Percentiles rank a stretch among this genome's conserved stretches.
Conservation (phyloP, 2,113 vertebrate species). For the Nycticryphes semicollaris region DNA sequence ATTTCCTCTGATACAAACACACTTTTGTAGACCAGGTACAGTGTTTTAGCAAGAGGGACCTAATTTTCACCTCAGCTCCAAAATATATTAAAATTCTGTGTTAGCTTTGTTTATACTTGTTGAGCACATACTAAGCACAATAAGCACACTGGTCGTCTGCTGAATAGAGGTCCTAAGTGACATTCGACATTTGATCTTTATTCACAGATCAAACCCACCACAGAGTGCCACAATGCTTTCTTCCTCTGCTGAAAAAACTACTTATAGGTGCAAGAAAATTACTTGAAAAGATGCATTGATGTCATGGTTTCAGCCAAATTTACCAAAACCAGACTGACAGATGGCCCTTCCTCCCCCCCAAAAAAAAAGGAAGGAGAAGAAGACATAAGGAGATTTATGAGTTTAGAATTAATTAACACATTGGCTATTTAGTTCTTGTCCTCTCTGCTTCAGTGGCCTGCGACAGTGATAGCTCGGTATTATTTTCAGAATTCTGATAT, state of each 20-base stretch:
- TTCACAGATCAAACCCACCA: background rate
- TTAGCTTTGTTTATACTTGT: background rate
- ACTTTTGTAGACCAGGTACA: background rate
- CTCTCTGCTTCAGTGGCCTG: background rate
- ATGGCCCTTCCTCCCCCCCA: no score
- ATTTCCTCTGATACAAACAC: background rate
- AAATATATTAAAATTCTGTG: background rate
- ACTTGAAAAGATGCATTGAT: background rate
- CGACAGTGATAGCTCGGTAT: background rate
- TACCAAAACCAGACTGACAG: no score
- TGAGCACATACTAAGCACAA: background rate
- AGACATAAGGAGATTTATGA: no score
- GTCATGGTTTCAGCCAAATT: no score
- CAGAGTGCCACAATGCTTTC: background rate
- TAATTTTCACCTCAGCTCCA: background rate
- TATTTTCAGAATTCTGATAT: background rate
- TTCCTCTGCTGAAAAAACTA: background rate
- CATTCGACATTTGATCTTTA: background rate
- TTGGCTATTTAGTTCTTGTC: background rate
- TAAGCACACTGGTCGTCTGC: background rate
- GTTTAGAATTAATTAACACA: background rate
- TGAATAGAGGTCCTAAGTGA: background rate
- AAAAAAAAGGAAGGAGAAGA: no score
- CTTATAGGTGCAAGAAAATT: background rate
- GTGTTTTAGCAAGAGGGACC: background rate